Conservation (phyloP, 1,140 invertebrate genomes). For the Pinna nobilis region DNA sequence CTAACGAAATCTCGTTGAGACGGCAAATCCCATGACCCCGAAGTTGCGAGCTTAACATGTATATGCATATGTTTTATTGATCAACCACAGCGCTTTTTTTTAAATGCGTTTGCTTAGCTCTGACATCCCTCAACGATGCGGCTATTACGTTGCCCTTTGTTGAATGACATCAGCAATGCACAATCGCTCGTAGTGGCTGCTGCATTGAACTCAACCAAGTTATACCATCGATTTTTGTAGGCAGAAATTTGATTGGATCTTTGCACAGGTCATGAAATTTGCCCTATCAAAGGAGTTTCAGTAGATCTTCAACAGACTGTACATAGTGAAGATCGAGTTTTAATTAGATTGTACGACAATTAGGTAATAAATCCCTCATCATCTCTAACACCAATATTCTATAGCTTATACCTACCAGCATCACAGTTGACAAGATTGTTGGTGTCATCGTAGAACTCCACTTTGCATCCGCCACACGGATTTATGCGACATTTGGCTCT, state of each 20-base stretch:
- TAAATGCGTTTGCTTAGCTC: not conserved
- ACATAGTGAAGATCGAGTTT: not conserved
- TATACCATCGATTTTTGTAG: too few relatives aligned
- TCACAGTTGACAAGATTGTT: slow-evolving; percentile 28
- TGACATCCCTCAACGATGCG: too few relatives aligned
- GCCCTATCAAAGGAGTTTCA: too few relatives aligned
- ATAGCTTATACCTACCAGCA: slow-evolving; percentile 17
- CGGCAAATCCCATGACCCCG: too few relatives aligned
- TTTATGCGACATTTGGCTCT: slow-evolving; percentile 33
- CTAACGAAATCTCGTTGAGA: too few relatives aligned
- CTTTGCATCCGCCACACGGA: slow-evolving; percentile 36
- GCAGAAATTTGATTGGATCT: too few relatives aligned
- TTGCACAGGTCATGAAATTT: not conserved
- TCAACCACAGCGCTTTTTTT: too few relatives aligned
- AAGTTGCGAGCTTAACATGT: too few relatives aligned
- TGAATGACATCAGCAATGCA: too few relatives aligned
- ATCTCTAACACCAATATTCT: not conserved
- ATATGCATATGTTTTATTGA: too few relatives aligned
- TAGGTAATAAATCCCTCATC: not conserved
- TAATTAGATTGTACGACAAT: not conserved
- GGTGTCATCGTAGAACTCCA: slow-evolving; percentile 33
- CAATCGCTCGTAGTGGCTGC: too few relatives aligned
- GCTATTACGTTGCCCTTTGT: too few relatives aligned
- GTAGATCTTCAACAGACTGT: not conserved
- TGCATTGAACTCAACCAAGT: not conserved